phyloP scores from a whole-genome alignment of 2,888 invertebrate species.

The Theristus sp. region DNA sequence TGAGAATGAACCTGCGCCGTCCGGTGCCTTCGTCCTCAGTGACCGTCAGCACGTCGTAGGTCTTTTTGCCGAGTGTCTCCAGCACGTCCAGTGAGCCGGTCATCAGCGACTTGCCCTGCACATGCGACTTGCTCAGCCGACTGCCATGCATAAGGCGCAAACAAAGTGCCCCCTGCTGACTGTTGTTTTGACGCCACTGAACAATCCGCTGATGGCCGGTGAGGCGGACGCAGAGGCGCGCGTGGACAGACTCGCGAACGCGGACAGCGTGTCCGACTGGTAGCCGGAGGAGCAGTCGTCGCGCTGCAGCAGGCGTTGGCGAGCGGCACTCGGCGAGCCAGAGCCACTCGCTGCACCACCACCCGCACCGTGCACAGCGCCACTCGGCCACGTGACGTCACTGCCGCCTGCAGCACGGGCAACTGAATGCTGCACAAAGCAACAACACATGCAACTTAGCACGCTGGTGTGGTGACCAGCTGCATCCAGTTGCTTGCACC shows the following conservation, averaged over 20 bases:
- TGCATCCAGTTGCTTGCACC: no score
- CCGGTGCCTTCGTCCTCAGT: slow-evolving; percentile 66
- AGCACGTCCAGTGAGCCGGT: slow-evolving; percentile 47
- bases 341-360: not conserved
- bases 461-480: no score
- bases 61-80: slow-evolving; percentile 78
- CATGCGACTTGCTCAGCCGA: no score
- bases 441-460: not conserved
- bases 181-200: not conserved
- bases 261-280: not conserved
- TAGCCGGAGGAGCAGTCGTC: not conserved
- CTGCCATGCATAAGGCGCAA: not conserved
- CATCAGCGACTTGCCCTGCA: slow-evolving; percentile 44
- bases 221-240: slow-evolving; percentile 12
- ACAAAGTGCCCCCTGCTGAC: not conserved
- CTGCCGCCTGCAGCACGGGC: not conserved
- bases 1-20: slow-evolving; percentile 39
- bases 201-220: slow-evolving; percentile 23
- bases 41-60: slow-evolving; percentile 73
- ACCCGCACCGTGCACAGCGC: no score
- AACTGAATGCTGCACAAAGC: not conserved
- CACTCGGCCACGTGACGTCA: no score
- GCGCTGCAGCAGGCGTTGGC: no score
- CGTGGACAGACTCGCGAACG: slow-evolving; percentile 7
- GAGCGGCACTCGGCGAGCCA: no score